Evolutionary conservation across 2,888 invertebrate genomes (phyloP), one percentile per base, ranked within the genome.

Genomic region (Oeneis ivallda): DNA sequence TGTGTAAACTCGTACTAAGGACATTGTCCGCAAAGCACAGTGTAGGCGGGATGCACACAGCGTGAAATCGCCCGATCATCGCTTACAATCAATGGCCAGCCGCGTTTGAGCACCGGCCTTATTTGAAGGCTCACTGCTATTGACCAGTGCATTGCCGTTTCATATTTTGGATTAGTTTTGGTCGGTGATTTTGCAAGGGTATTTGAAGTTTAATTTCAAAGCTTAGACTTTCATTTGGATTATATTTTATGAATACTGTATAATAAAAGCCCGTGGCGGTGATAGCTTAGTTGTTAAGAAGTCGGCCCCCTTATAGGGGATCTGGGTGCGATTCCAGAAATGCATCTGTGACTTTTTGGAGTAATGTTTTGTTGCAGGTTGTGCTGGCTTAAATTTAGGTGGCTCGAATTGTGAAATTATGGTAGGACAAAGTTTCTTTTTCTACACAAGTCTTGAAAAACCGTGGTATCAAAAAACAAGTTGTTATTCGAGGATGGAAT

Each of bases 11-110:
- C 9, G 37, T 9, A 37, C 37, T 37, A 37, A 26, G 37, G 37
- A 9, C n/a, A n/a, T 8, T 89, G 75, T 71, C 32, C n/a, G 26
- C 63, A 39, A 47, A 47, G 59, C 52, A 53, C 49, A 49, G 57
- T 26, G 65, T 50, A 54, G 26, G 45, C 50, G 26, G 56, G 11
- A 39, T 62, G 61, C 61, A 62, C 52, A 43, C 61, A 34, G 52
- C 65, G 68, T 65, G 62, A 59, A 65, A 68, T 63, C 65, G 62
- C 26, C 59, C 56, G 60, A 65, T 65, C 61, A 61, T 54, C 65
- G 61, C 61, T 54, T 41, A 56, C 63, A 65, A 62, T 65, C 65
- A 60, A 49, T 65, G 56, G 54, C 26, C 54, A 32, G 65, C 61
- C 61, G 32, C 61, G 50, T 39, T 61, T 26, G 15, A 43, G 49